phyloP scores from a whole-genome alignment of 2,888 invertebrate genomes.

The Apeira syringaria region DNA sequence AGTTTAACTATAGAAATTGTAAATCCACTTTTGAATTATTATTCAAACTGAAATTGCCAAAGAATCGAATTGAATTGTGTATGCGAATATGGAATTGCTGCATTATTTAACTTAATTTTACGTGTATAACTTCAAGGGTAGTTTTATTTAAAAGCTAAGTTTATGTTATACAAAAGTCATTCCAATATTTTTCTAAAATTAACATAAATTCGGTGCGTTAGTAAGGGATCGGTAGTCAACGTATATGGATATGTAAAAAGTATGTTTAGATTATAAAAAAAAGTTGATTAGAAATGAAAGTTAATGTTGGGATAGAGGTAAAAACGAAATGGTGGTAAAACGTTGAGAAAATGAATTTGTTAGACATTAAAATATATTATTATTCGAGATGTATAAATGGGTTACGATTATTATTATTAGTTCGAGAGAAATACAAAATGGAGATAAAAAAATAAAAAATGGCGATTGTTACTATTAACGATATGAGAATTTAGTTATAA shows the following conservation, averaged over 20 bases:
- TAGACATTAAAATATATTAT: slow-evolving; percentile 82
- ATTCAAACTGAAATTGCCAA: slow-evolving; percentile 71
- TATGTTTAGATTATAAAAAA: slow-evolving; percentile 75
- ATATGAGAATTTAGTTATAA: slow-evolving; percentile 83
- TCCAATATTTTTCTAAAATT: slow-evolving; percentile 76
- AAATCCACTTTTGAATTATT: slow-evolving; percentile 78
- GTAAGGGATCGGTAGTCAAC: slow-evolving; percentile 57
- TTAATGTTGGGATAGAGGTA: slow-evolving; percentile 71
- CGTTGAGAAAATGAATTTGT: slow-evolving; percentile 81
- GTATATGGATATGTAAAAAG: slow-evolving; percentile 77
- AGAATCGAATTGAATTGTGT: slow-evolving; percentile 67
- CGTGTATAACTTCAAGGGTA: slow-evolving; percentile 42
- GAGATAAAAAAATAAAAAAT: slow-evolving; percentile 63
- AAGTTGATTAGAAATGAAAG: slow-evolving; percentile 75
- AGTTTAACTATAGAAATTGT: slow-evolving; percentile 66
- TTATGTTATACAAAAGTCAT: slow-evolving; percentile 59
- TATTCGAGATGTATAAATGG: slow-evolving; percentile 82
- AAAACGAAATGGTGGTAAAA: slow-evolving; percentile 65
- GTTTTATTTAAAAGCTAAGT: slow-evolving; percentile 42
- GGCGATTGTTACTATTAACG: slow-evolving; percentile 83
- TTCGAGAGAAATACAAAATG: slow-evolving; percentile 74
- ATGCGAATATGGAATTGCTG: slow-evolving; percentile 59
- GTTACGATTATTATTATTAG: slow-evolving; percentile 81
- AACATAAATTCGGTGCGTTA: slow-evolving; percentile 66
- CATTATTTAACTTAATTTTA: slow-evolving; percentile 45